phyloP scores from a whole-genome alignment of 2,888 invertebrate species.

The Drosophila melanosoma region DNA sequence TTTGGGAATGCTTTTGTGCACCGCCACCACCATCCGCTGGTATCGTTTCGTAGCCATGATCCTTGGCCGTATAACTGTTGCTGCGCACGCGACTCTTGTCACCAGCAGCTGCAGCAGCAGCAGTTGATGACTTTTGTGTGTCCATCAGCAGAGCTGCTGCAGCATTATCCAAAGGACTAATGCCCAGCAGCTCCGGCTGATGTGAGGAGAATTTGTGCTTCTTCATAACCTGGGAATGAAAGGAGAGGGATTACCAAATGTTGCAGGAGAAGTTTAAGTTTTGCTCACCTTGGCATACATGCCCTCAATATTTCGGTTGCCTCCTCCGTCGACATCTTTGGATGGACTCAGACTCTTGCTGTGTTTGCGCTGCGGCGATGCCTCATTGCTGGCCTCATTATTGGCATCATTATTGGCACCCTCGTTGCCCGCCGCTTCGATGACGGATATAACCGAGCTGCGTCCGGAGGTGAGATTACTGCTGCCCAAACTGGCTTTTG shows the following conservation, averaged over 20 bases:
- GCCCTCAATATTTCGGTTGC: slow-evolving; percentile 89
- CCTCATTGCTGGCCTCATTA: slow-evolving; percentile 44
- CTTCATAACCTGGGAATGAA: slow-evolving; percentile 83
- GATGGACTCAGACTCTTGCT: slow-evolving; percentile 86
- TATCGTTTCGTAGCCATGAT: slow-evolving; percentile 89
- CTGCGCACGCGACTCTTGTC: slow-evolving; percentile 85
- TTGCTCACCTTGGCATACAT: slow-evolving; percentile 94
- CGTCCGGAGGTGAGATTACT: slow-evolving; percentile 84
- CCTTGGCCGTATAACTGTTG: slow-evolving; percentile 85
- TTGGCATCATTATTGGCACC: slow-evolving; percentile 74
- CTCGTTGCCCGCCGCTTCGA: slow-evolving; percentile 74
- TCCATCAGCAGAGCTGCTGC: slow-evolving; percentile 78
- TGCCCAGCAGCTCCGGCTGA: slow-evolving; percentile 67
- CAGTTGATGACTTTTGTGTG: slow-evolving; percentile 29
- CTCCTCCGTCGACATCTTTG: slow-evolving; percentile 89
- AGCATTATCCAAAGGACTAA: slow-evolving; percentile 77
- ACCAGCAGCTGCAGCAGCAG: slow-evolving; percentile 83
- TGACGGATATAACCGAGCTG: slow-evolving; percentile 85
- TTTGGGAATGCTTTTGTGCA: slow-evolving; percentile 35
- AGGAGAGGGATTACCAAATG: rapidly evolving
- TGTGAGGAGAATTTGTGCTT: slow-evolving; percentile 84
- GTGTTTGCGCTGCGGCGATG: slow-evolving; percentile 82
- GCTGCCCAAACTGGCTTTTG: slow-evolving; percentile 84
- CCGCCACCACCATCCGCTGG: slow-evolving; percentile 77
- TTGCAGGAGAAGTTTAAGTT: background rate